These are phyloP conservation scores for Villa cingulata DNA, from an alignment of 2,888 invertebrate species.

Conservation along the genomic window DNA sequence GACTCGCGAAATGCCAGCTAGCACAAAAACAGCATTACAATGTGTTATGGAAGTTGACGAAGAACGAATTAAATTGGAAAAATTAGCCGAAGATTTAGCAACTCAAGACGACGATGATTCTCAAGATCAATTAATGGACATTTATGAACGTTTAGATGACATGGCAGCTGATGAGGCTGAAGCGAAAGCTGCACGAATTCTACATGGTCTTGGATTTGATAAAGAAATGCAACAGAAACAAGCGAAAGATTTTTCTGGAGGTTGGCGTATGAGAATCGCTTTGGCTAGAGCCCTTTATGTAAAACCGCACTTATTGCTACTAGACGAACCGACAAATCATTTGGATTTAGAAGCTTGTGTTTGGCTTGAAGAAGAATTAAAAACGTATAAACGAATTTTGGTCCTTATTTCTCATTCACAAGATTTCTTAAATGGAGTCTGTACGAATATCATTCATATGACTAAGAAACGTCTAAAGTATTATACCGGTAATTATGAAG, in stretches of 20 bases:
- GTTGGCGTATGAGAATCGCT: constrained; percentile 99
- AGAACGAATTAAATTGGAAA: constrained; percentile 80
- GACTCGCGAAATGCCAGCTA: constrained; percentile 95
- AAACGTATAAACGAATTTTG: constrained; percentile 90
- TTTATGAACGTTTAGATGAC: constrained; percentile 95
- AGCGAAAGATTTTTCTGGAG: constrained; percentile 78
- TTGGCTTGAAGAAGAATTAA: constrained; percentile 97
- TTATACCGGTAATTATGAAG: constrained; percentile 95
- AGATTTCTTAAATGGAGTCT: constrained; percentile 96
- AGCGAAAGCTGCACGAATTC: constrained; percentile 83
- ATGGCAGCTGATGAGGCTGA: constrained; percentile 93
- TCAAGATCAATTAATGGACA: constrained; percentile 92
- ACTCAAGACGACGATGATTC: constrained; percentile 79
- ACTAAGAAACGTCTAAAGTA: constrained; percentile 86
- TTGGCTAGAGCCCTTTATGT: constrained; percentile 92
- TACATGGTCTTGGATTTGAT: constrained; percentile 93
- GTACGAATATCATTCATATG: constrained; percentile 92
- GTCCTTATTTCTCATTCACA: constrained; percentile 98
- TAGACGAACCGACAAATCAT: constrained; percentile 99
- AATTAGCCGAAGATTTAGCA: constrained; percentile 78
- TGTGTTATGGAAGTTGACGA: constrained; percentile 98
- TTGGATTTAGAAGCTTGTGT: constrained; percentile 98
- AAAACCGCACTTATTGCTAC: constrained; percentile 87
- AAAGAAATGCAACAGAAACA: constrained; percentile 73
- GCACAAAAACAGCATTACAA: constrained; percentile 86